Percentiles rank a stretch among this genome's conserved stretches.
These are phyloP conservation scores for Stenichneumon culpator DNA, from an alignment of 2,888 invertebrate genomes.

Conservation along the genomic window DNA sequence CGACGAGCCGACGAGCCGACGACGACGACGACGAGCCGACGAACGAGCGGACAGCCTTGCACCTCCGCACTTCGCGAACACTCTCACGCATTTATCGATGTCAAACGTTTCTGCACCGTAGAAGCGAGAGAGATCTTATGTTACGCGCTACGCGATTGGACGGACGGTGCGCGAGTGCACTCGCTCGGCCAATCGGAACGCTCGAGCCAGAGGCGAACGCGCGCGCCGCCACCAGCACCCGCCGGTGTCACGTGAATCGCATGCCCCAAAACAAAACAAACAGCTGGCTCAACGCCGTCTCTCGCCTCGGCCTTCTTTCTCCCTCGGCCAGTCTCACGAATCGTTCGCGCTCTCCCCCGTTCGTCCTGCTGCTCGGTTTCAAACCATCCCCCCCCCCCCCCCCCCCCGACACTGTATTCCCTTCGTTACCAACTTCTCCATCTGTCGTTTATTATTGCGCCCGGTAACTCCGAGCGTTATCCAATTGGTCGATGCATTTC, in stretches of 20 bases:
- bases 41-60: slow-evolving; percentile 87
- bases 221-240: slow-evolving; percentile 81
- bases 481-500: slow-evolving; percentile 51
- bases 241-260: slow-evolving; percentile 89
- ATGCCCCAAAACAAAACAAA: slow-evolving; percentile 90
- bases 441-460: slow-evolving; percentile 64
- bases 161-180: slow-evolving; percentile 85
- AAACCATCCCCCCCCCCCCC: slow-evolving; percentile 4
- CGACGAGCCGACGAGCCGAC: slow-evolving; percentile 70
- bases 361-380: slow-evolving; percentile 35
- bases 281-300: slow-evolving; percentile 81
- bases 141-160: slow-evolving; percentile 85
- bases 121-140: slow-evolving; percentile 85
- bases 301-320: slow-evolving; percentile 54
- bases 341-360: slow-evolving; percentile 31
- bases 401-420: slow-evolving; percentile 29
- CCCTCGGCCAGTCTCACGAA: slow-evolving; percentile 4
- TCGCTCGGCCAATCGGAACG: slow-evolving; percentile 86
- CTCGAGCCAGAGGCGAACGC: slow-evolving; percentile 79
- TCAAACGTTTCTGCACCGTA: slow-evolving; percentile 87
- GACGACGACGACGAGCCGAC: slow-evolving; percentile 83
- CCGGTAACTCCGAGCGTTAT: slow-evolving; percentile 46
- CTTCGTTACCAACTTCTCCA: slow-evolving; percentile 50
- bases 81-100: slow-evolving; percentile 90
- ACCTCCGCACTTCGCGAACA: slow-evolving; percentile 87